Evolutionary conservation across 2,888 invertebrate genomes (phyloP).

Genomic region (Campoletis raptor): DNA sequence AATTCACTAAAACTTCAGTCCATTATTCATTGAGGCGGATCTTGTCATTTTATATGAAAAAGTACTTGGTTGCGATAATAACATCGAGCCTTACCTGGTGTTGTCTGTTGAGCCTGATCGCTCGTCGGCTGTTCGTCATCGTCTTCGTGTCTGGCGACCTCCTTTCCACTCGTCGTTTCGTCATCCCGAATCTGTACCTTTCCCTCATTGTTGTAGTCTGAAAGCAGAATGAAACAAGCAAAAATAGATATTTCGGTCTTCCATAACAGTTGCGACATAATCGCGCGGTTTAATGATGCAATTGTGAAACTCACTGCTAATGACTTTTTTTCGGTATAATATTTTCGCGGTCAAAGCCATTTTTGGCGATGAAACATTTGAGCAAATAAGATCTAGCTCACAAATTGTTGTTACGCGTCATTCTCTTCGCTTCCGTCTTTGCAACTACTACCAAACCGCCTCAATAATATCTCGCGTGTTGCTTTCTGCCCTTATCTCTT

Average conservation of each 20-base stretch:
- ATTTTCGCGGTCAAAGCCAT: conserved; percentile 61
- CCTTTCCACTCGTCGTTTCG: conserved; percentile 54
- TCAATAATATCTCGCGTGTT: conserved; percentile 40
- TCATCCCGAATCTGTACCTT: conserved; percentile 43
- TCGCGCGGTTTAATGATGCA: not conserved
- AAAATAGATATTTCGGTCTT: not conserved
- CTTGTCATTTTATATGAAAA: not conserved
- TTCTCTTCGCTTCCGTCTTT: not conserved
- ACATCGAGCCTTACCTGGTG: conserved; percentile 75
- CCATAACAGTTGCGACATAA: not conserved
- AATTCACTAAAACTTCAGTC: not conserved
- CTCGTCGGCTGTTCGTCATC: conserved; percentile 75
- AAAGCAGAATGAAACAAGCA: conserved; percentile 16
- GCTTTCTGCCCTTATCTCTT: conserved; percentile 61
- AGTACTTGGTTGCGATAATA: not conserved
- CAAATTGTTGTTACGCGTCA: not conserved
- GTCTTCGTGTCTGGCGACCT: conserved; percentile 63
- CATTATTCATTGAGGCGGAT: not conserved
- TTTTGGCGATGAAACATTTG: not conserved
- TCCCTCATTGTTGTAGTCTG: conserved; percentile 58
- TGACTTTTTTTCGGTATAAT: conserved; percentile 57
- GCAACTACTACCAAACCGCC: conserved; percentile 2
- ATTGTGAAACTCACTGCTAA: conserved; percentile 8
- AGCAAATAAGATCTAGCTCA: not conserved
- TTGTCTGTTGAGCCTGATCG: conserved; percentile 80